Conservation (phyloP, 2,888 invertebrate species). For the Tenthredo mesomela region DNA sequence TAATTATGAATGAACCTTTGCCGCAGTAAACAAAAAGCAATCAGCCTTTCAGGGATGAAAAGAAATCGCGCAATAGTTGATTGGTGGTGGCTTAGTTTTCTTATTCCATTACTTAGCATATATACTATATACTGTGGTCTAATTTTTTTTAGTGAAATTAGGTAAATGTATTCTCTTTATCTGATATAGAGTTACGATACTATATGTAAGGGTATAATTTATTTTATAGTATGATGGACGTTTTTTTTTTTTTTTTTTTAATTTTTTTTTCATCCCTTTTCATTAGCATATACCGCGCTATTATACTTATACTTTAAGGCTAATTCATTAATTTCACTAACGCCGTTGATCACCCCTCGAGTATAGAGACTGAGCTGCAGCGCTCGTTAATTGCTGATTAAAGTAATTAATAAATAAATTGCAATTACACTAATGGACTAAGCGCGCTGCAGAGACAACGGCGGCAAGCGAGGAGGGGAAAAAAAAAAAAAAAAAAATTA, state of each 20-base stretch:
- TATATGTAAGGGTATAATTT: not conserved
- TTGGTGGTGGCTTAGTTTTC: not conserved
- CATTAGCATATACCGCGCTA: not conserved
- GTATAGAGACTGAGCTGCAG: conserved; percentile 2
- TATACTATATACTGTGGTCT: not conserved
- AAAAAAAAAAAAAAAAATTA: no score
- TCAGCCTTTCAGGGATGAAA: conserved; percentile 27
- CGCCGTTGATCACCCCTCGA: conserved; percentile 23
- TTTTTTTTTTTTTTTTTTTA: no score
- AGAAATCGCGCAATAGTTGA: not conserved
- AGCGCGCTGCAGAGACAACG: conserved; percentile 54
- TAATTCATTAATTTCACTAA: conserved; percentile 75
- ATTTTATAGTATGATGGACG: not conserved
- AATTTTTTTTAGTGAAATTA: not conserved
- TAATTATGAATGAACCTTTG: conserved; percentile 3
- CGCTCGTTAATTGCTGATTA: conserved; percentile 74
- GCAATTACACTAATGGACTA: conserved; percentile 77
- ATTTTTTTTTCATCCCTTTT: not conserved
- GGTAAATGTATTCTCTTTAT: not conserved
- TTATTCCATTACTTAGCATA: not conserved
- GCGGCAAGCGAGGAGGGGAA: not conserved
- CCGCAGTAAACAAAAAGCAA: conserved; percentile 25
- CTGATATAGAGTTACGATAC: not conserved
- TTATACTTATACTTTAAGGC: conserved; percentile 68
- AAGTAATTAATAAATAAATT: conserved; percentile 78